phyloP scores from a whole-genome alignment of 2,888 invertebrate genomes.

The Cetonia aurata region DNA sequence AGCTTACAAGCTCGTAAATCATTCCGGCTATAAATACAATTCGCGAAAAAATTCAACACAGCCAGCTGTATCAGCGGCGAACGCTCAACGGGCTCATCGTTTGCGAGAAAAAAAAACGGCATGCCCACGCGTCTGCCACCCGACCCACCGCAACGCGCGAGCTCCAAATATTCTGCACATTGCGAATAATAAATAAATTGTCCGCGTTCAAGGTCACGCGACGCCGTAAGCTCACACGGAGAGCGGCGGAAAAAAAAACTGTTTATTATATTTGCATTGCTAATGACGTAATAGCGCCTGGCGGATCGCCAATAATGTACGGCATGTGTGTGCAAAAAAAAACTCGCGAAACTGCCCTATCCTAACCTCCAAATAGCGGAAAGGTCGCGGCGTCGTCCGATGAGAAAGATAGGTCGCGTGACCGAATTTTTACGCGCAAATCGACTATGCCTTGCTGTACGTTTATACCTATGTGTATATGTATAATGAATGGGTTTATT shows the following conservation, averaged over 20 bases:
- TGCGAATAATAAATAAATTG: constrained; percentile 35
- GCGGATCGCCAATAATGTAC: constrained; percentile 47
- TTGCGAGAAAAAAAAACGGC: too few relatives aligned
- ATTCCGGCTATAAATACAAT: too few relatives aligned
- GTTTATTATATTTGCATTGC: constrained; percentile 47
- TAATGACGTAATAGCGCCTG: constrained; percentile 49
- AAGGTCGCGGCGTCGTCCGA: constrained; percentile 46
- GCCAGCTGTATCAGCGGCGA: too few relatives aligned
- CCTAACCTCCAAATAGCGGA: constrained; percentile 50
- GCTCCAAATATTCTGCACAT: constrained; percentile 27
- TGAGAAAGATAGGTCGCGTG: constrained; percentile 46
- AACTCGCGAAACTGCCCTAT: constrained; percentile 56
- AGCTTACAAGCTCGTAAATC: too few relatives aligned
- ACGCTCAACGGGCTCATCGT: too few relatives aligned
- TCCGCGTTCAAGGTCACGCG: constrained; percentile 26
- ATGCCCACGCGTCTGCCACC: too few relatives aligned
- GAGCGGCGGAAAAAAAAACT: constrained; percentile 43
- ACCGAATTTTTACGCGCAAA: constrained; percentile 26
- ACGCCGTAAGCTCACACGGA: constrained; percentile 2
- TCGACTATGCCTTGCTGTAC: not conserved
- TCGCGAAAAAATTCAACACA: too few relatives aligned
- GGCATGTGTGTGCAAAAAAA: constrained; percentile 44
- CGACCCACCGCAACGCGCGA: not conserved
- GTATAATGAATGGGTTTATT: too few relatives aligned
- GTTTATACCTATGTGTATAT: not conserved